phyloP scores from a whole-genome alignment of 2,888 invertebrate genomes.

The Tetranychus piercei region DNA sequence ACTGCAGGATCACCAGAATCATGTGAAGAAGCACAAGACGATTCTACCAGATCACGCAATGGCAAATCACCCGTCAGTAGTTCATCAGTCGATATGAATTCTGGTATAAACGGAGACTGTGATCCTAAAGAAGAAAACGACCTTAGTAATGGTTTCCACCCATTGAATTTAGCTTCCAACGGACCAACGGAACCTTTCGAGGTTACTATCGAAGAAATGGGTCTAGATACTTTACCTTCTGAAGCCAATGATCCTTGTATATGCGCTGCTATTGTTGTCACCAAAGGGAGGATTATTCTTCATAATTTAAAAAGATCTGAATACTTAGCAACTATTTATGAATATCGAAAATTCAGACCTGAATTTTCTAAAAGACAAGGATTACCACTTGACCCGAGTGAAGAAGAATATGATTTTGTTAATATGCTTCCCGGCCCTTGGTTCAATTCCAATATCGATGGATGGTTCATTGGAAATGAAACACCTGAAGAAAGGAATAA shows the following conservation, averaged over 20 bases:
- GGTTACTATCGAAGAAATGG: not conserved
- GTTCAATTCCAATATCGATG: not conserved
- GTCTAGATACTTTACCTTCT: not conserved
- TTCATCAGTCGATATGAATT: not conserved
- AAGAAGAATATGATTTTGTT: not conserved
- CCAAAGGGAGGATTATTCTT: not conserved
- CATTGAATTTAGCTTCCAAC: not conserved
- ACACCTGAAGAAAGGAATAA: not conserved
- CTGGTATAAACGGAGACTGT: not conserved
- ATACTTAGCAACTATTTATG: not conserved
- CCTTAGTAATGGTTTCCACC: not conserved
- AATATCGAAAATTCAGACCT: not conserved
- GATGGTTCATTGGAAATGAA: not conserved
- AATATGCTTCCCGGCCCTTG: not conserved
- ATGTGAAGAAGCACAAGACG: not conserved
- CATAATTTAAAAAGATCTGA: not conserved
- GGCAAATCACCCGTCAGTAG: not conserved
- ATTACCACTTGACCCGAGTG: not conserved
- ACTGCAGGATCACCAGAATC: not conserved
- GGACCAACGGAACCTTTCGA: not conserved
- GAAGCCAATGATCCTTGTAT: not conserved
- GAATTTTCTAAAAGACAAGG: not conserved
- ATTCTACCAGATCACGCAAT: not conserved
- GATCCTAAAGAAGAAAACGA: not conserved
- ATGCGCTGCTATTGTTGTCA: not conserved